A percentile compares a stretch with the other conserved stretches of the same genome.
Evolutionary conservation across 2,113 vertebrate species (phyloP).

Genomic region (Burhinus bistriatus): DNA sequence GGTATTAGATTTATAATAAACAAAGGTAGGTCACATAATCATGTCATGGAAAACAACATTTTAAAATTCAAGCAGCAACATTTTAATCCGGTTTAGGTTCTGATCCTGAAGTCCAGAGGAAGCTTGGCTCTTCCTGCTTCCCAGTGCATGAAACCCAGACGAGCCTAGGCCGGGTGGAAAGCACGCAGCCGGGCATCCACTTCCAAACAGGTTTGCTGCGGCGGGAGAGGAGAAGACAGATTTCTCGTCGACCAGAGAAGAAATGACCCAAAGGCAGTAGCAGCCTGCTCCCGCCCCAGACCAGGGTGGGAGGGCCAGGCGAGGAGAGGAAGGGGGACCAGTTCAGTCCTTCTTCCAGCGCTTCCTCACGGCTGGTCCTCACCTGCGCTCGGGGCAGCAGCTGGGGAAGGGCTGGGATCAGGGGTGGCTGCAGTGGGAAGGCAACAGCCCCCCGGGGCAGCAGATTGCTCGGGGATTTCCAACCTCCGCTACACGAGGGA

Average conservation of each 20-base stretch:
- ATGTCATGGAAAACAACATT: slow-evolving; percentile 26
- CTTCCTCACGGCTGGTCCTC: background rate
- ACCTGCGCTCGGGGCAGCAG: background rate
- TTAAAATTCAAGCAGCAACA: background rate
- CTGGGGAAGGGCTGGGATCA: background rate
- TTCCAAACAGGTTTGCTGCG: background rate
- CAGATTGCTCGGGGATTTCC: background rate
- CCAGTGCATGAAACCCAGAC: background rate
- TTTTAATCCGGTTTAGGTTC: background rate
- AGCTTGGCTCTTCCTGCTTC: background rate
- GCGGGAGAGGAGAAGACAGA: background rate
- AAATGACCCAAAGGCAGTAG: background rate
- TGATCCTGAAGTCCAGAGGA: background rate
- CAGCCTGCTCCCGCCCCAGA: fast-evolving
- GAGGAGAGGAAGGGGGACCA: fast-evolving
- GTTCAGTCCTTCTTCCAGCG: background rate
- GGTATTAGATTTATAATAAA: slow-evolving; percentile 83
- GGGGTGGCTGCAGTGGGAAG: background rate
- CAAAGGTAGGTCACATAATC: slow-evolving; percentile 80
- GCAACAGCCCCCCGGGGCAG: background rate
- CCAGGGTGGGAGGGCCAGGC: background rate
- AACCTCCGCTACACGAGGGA: fast-evolving
- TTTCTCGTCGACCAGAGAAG: background rate
- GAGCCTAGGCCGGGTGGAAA: background rate
- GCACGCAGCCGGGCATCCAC: background rate